Evolutionary conservation across 2,113 vertebrate genomes (phyloP), one percentile per base, ranked within the genome.

Genomic region (Cavia porcellus): DNA sequence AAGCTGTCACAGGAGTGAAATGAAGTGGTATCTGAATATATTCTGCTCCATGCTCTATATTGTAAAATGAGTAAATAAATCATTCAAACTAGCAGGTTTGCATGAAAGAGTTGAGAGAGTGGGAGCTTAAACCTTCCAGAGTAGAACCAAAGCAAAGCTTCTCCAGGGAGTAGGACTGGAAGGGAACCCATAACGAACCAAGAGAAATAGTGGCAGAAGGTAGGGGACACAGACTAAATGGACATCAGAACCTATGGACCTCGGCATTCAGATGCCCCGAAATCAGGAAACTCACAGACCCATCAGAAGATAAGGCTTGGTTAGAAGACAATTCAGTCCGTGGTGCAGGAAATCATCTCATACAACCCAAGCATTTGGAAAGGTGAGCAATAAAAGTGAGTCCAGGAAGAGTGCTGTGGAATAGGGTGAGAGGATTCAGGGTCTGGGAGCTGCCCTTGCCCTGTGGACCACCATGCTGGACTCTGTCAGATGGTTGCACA

Each of bases 51-150:
- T 88, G 45, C 75, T 75, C 81, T 62, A 3, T 20, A 38, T 66
- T 68, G 84, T 59, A 24, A 59, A 97, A 45, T 95, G 70, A 80
- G 30, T 62, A 90, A 50, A 64, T 85, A 94, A 93, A 85, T 83
- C 52, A 77, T 57, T 72, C 45, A 85, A 84, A 50, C 57, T n/a
- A 75, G 81, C 20, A 86, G 20, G 85, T 80, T 61, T 68, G 30
- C 22, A 96, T 59, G 77, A 62, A 91, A 94, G 86, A 89, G 42
- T 14, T 74, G 13, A 88, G 28, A 62, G n/a, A n/a, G 24, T 88
- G 42, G 50, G 61, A 61, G n/a, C 87, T 24, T 47, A 96, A 82
- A 64, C 38, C 25, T 77, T 85, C 42, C 74, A 95, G 35, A 3
- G 83, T 86, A 82, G 10, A 95, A 42, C 55, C 47, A 94, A 66